Evolutionary conservation across 2,797 vertebrate genomes (phyloP).

Genomic region (Ctenopoma kingsleyae): DNA sequence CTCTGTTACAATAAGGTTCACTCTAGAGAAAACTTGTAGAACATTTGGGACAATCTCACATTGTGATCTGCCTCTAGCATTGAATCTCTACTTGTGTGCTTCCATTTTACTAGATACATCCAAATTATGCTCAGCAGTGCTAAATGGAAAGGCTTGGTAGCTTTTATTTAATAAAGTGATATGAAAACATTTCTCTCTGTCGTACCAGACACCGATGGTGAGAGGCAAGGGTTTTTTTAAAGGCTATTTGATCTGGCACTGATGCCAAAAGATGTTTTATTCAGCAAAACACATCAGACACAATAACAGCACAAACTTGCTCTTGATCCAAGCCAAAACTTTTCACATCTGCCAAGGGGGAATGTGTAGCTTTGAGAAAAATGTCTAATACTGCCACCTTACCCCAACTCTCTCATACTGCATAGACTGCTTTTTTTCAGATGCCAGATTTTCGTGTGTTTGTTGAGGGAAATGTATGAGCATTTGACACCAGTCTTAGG

Average conservation of each 20-base stretch:
- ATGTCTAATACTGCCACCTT: slow-evolving; percentile 38
- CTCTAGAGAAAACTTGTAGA: slow-evolving; percentile 39
- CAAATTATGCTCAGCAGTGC: slow-evolving; percentile 27
- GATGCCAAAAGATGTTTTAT: slow-evolving; percentile 72
- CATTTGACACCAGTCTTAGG: slow-evolving; percentile 63
- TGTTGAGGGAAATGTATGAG: slow-evolving; percentile 58
- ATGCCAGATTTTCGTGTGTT: slow-evolving; percentile 67
- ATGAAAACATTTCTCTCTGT: slow-evolving; percentile 45
- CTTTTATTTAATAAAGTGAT: slow-evolving; percentile 35
- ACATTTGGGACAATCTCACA: slow-evolving; percentile 15
- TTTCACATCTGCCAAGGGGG: slow-evolving; percentile 54
- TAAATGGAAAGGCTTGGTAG: slow-evolving; percentile 13
- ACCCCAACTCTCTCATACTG: slow-evolving; percentile 60
- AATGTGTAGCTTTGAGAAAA: slow-evolving; percentile 42
- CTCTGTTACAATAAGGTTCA: slow-evolving; percentile 28
- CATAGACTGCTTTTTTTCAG: slow-evolving; percentile 48
- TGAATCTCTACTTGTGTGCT: slow-evolving; percentile 18
- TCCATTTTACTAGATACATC: slow-evolving; percentile 34
- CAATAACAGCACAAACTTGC: slow-evolving; percentile 58
- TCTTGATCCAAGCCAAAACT: slow-evolving; percentile 61
- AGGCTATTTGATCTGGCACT: slow-evolving; percentile 69
- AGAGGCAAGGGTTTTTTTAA: slow-evolving; percentile 58
- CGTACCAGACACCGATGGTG: slow-evolving; percentile 42
- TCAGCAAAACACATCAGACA: slow-evolving; percentile 67
- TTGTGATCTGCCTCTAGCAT: slow-evolving; percentile 10